Percentiles rank a stretch among this genome's conserved stretches.
phyloP scores from a whole-genome alignment of 2,888 invertebrate genomes.

The Eugnorisma glareosa region DNA sequence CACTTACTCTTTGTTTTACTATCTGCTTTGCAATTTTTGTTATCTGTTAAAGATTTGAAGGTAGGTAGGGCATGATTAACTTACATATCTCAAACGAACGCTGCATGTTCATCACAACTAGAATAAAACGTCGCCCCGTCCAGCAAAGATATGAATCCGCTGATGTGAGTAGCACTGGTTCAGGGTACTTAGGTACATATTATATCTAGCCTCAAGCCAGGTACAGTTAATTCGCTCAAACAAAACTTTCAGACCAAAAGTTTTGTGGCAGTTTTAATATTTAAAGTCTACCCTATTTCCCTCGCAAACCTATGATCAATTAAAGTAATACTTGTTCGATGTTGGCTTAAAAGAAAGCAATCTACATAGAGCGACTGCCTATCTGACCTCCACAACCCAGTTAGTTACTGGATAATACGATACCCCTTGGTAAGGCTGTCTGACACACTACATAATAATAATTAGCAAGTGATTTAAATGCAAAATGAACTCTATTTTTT shows the following conservation, averaged over 20 bases:
- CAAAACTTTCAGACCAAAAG: too few relatives aligned
- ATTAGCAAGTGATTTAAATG: neutral
- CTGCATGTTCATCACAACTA: neutral
- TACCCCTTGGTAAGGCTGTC: neutral
- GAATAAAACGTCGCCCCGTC: neutral
- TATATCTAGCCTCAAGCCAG: neutral
- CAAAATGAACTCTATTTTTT: neutral
- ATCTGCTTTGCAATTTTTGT: neutral
- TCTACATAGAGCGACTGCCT: neutral
- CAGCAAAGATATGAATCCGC: neutral
- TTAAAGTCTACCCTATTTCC: neutral
- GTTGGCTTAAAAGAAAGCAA: neutral
- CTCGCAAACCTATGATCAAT: neutral
- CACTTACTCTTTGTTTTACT: neutral
- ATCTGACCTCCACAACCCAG: neutral
- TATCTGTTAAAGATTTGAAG: neutral
- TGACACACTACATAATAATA: neutral
- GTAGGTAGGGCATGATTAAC: neutral
- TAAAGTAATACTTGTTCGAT: neutral
- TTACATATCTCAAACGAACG: neutral
- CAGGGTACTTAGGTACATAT: too few relatives aligned
- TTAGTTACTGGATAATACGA: neutral
- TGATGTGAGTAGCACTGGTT: neutral
- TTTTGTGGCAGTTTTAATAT: neutral
- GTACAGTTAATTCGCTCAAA: too few relatives aligned